Evolutionary conservation across 2,113 vertebrate species (phyloP), one percentile per base, ranked within the genome.

Genomic region (Seriola aureovittata): DNA sequence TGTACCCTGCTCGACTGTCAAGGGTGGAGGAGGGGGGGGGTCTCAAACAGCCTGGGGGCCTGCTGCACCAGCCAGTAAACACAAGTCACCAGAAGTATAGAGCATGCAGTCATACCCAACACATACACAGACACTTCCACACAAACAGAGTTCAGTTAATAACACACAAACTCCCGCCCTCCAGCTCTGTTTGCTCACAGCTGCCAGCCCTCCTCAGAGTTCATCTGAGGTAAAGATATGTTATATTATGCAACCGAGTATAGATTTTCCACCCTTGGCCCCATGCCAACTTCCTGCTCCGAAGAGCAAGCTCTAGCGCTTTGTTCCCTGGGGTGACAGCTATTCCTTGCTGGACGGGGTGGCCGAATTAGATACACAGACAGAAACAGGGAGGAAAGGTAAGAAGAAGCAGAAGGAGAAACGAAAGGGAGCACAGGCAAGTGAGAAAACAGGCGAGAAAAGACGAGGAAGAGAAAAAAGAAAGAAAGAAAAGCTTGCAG

Each of bases 211-310:
- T 93, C 91, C 89, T 89, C 89, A 80, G 93, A 92, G 95, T 96
- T 96, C 95, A 95, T 71, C 76, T 66, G 92, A 95, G 95, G 95
- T 95, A 95, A 96, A 95, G 95, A 96, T 95, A 95, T 94, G 92
- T 89, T 93, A 94, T 94, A 93, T 96, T 95, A 96, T 94, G 95
- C 93, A 96, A 95, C 93, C 78, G 78, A 75, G 90, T 95, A 95
- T 95, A 95, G 93, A 94, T 95, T 95, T 95, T 96, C 94, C 95
- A 95, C 85, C 80, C 54, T 81, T 95, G 95, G 95, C 92, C 25
- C 8, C 0, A 36, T 13, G 94, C 94, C 95, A 96, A 84, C 94
- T 93, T 95, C 95, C 95, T 95, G 94, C 94, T 94, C 90, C 59
- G 77, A 89, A 85, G 89, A 91, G 89, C 79, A 58, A 79, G 89